Conservation (phyloP, 1,140 invertebrate species). For the Drosophila pectinifera region DNA sequence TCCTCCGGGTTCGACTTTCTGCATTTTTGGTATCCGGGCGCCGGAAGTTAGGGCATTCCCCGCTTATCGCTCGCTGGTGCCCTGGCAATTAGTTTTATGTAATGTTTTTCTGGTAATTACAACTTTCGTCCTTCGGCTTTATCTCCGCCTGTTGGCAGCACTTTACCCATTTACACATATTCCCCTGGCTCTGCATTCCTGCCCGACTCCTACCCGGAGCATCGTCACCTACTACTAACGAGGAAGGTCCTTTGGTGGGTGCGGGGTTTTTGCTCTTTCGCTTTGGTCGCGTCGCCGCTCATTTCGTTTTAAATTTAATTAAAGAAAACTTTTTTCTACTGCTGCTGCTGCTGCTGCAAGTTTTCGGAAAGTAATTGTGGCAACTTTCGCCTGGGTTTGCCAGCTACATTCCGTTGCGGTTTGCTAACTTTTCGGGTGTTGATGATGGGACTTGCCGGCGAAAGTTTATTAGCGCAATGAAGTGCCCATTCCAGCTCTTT, state of each 20-base stretch:
- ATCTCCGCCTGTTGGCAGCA: conserved; percentile 42
- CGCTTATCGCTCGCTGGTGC: conserved; percentile 14
- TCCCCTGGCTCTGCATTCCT: conserved; percentile 9
- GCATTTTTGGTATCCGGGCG: not conserved
- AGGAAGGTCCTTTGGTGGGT: conserved; percentile 20
- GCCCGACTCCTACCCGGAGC: conserved; percentile 10
- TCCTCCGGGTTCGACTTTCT: not conserved
- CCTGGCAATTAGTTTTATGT: conserved; percentile 46
- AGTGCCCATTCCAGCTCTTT: conserved; percentile 50
- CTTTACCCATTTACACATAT: conserved; percentile 47
- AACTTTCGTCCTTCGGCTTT: conserved; percentile 42
- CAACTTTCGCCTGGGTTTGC: conserved; percentile 65
- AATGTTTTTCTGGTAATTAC: conserved; percentile 54
- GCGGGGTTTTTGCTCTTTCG: conserved; percentile 10
- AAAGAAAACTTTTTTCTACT: conserved; percentile 70
- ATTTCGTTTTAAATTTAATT: conserved; percentile 83
- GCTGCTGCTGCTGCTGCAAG: conserved; percentile 35
- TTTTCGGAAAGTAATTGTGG: conserved; percentile 79
- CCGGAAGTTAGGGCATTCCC: conserved; percentile 6
- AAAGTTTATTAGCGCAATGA: conserved; percentile 78
- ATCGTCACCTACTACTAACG: conserved; percentile 50
- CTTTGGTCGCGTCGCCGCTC: conserved; percentile 66
- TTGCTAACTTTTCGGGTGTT: conserved; percentile 57
- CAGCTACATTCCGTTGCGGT: conserved; percentile 58
- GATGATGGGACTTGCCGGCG: conserved; percentile 24